These are phyloP conservation scores for Microtus montanus DNA, from an alignment of 2,113 vertebrate genomes.

Conservation along the genomic window DNA sequence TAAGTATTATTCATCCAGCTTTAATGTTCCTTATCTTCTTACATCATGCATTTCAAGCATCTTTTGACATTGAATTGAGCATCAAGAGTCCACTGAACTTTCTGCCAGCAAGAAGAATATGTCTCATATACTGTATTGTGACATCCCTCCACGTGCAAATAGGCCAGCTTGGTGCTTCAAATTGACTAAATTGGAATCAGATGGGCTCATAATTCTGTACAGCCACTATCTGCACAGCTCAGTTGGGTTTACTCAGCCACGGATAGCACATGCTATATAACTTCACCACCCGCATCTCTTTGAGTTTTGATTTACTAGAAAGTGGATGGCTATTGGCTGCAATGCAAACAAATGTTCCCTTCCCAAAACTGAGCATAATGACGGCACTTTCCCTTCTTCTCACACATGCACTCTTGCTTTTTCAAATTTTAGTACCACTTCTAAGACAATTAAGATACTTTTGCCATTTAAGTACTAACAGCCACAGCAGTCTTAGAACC, in stretches of 20 bases:
- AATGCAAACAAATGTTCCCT: slow-evolving; percentile 58
- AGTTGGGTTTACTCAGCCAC: slow-evolving; percentile 50
- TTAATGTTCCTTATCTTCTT: neutral
- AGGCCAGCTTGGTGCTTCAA: neutral
- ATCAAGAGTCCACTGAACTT: slow-evolving; percentile 1
- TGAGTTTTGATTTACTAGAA: slow-evolving; percentile 67
- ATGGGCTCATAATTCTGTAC: neutral
- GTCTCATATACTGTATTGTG: neutral
- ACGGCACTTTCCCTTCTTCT: slow-evolving; percentile 32
- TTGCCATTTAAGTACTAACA: slow-evolving; percentile 77
- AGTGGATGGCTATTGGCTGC: slow-evolving; percentile 30
- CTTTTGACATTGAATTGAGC: neutral
- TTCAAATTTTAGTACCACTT: slow-evolving; percentile 62
- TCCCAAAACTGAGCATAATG: slow-evolving; percentile 14
- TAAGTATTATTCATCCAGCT: neutral
- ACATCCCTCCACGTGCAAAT: neutral
- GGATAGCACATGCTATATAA: neutral
- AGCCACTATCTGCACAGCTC: neutral
- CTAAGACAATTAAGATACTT: slow-evolving; percentile 76
- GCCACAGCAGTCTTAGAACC: slow-evolving; percentile 57
- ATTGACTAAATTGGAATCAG: slow-evolving; percentile 58
- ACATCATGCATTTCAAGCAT: neutral
- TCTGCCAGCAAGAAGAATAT: slow-evolving; percentile 58
- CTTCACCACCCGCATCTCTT: neutral
- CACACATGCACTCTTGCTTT: slow-evolving; percentile 13